Conservation (phyloP, 2,113 vertebrate genomes). For the Zapus hudsonius region DNA sequence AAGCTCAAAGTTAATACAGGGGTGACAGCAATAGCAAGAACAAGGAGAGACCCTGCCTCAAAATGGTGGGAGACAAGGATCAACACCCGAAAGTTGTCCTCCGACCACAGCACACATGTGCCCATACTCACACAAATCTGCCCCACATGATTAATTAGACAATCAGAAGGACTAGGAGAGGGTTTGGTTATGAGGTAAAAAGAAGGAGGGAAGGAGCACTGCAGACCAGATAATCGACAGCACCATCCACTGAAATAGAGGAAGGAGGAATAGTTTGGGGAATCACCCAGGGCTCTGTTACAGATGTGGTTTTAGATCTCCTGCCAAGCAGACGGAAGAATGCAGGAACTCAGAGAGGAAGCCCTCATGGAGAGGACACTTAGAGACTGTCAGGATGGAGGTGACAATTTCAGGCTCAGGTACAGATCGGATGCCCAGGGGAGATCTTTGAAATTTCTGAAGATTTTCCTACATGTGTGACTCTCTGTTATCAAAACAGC, state of each 20-base stretch:
- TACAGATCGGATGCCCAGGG: neutral
- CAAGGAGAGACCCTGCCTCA: no score
- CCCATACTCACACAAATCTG: no score
- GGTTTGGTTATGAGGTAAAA: neutral
- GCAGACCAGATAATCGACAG: neutral
- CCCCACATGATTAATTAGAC: no score
- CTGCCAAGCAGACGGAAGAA: neutral
- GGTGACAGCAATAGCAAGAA: no score
- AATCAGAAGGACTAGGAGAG: neutral
- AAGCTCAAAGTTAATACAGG: no score
- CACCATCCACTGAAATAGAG: neutral
- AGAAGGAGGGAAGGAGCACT: neutral
- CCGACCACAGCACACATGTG: no score
- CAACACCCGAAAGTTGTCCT: no score
- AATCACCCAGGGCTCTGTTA: neutral
- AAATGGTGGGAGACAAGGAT: no score
- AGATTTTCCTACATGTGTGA: neutral
- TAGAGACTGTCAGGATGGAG: neutral
- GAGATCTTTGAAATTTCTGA: neutral
- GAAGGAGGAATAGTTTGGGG: neutral
- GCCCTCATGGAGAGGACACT: neutral
- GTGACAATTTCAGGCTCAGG: neutral
- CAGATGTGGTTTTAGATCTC: neutral
- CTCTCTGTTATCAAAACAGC: neutral
- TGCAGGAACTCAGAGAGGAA: neutral